A percentile compares a stretch with the other conserved stretches of the same genome.
Evolutionary conservation across 2,888 invertebrate genomes (phyloP).

Genomic region (Coleophora flavipennella): DNA sequence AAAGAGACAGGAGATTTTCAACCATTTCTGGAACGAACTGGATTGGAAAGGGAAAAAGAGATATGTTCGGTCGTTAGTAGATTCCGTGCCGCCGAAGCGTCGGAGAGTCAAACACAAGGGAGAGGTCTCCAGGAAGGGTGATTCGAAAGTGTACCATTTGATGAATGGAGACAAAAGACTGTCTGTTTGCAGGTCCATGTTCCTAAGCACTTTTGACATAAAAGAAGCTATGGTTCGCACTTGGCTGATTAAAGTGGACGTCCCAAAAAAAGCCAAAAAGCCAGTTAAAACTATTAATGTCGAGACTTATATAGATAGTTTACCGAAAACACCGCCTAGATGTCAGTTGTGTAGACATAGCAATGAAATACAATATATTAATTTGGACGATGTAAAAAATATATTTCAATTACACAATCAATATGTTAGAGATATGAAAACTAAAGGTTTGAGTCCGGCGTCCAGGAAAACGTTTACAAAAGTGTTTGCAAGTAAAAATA

Average conservation of each 20-base stretch:
- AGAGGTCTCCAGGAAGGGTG: slow-evolving; percentile 32
- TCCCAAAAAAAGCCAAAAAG: slow-evolving; percentile 23
- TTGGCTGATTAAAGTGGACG: slow-evolving; percentile 30
- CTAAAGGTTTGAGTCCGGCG: slow-evolving; percentile 23
- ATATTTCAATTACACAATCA: slow-evolving; percentile 36
- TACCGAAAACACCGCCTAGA: slow-evolving; percentile 34
- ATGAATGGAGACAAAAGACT: slow-evolving; percentile 21
- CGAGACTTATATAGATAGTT: slow-evolving; percentile 31
- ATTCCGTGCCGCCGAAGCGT: slow-evolving; percentile 33
- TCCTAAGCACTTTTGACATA: slow-evolving; percentile 42
- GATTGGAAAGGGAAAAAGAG: slow-evolving; percentile 41
- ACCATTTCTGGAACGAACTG: slow-evolving; percentile 40
- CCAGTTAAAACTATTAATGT: slow-evolving; percentile 37
- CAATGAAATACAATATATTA: slow-evolving; percentile 26
- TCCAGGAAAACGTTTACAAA: slow-evolving; percentile 48
- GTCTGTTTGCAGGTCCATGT: slow-evolving; percentile 39
- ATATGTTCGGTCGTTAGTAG: slow-evolving; percentile 32
- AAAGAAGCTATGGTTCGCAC: slow-evolving; percentile 47
- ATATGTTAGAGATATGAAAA: slow-evolving; percentile 33
- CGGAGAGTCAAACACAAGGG: slow-evolving; percentile 29
- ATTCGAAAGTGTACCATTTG: slow-evolving; percentile 39
- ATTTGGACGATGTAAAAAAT: slow-evolving; percentile 35
- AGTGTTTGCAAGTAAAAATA: slow-evolving; percentile 30
- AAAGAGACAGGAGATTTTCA: slow-evolving; percentile 30
- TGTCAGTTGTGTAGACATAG: slow-evolving; percentile 31